Evolutionary conservation across 2,797 vertebrate species (phyloP).

Genomic region (Melanotaenia trifasciata): DNA sequence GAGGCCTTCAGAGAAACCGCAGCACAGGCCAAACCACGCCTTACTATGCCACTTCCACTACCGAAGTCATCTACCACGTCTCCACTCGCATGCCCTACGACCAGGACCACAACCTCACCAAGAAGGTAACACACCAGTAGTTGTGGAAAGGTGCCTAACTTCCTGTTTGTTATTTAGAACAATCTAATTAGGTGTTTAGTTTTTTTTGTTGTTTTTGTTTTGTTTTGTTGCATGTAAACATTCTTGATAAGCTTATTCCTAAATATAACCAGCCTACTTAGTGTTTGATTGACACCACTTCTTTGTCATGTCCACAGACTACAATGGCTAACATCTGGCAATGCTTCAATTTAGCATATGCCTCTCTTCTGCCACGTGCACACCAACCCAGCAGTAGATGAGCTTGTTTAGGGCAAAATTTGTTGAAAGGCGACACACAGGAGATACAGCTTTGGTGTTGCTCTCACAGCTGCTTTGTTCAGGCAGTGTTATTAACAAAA

Average conservation of each 20-base stretch:
- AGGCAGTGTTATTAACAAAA: background rate
- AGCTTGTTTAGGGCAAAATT: background rate
- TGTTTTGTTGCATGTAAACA: background rate
- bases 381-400: background rate
- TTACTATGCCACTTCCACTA: slow-evolving; percentile 97
- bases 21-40: slow-evolving; percentile 96
- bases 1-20: slow-evolving; percentile 95
- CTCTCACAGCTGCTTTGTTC: background rate
- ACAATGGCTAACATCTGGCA: background rate
- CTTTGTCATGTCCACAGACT: background rate
- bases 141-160: background rate
- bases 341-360: background rate
- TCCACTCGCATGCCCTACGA: slow-evolving; percentile 99
- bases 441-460: background rate
- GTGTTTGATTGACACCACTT: background rate
- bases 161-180: background rate
- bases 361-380: background rate
- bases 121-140: slow-evolving; percentile 85
- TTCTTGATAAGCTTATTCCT: background rate
- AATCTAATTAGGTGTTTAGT: background rate
- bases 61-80: slow-evolving; percentile 97
- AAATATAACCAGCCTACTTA: background rate
- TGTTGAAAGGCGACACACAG: background rate
- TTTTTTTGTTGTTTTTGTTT: background rate
- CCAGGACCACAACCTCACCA: slow-evolving; percentile 96